Evolutionary conservation across 2,797 vertebrate genomes (phyloP), one percentile per base, ranked within the genome.

Genomic region (Coccyzus lansbergi): DNA sequence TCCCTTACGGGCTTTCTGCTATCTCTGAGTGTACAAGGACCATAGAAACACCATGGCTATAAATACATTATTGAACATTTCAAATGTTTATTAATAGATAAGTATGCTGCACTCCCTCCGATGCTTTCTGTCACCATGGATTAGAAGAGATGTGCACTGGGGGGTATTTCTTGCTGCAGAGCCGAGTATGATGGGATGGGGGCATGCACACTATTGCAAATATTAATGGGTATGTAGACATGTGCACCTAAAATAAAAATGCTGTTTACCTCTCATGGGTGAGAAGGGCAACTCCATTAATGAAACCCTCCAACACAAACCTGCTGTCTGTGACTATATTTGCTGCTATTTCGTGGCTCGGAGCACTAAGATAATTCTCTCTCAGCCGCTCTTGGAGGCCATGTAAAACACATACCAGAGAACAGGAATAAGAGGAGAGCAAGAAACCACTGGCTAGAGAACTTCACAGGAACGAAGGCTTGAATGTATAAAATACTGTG

Each of bases 61-160:
- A 38, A 68, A 94, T 92, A 92, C 88, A 81, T 96, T 94, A 94
- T 75, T 92, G 90, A 97, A 94, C 72, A 55, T 93, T 95, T 97
- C 70, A 70, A 75, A 93, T 78, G 88, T 88, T 94, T 96, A 83
- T 94, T 96, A 96, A 95, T 95, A 93, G 83, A 90, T 91, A 83
- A 94, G 82, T 79, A 71, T 85, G 76, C 69, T 91, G 86, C 72
- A n/a, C 88, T 77, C 26, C 94, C 90, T 94, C 92, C 48, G 26
- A 68, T 81, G 78, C 83, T 93, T 92, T 88, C 95, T 97, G 95
- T 96, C 95, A 88, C 62, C 51, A 55, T 63, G 65, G 83, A 71
- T 93, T 94, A 93, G 77, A 90, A 67, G 42, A 68, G 78, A 74
- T 59, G 86, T 55, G 65, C 49, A 80, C 91, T 5, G 26, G 38